Evolutionary conservation across 1,140 invertebrate genomes (phyloP), one percentile per base, ranked within the genome.

Genomic region (Elymnias hypermnestra): DNA sequence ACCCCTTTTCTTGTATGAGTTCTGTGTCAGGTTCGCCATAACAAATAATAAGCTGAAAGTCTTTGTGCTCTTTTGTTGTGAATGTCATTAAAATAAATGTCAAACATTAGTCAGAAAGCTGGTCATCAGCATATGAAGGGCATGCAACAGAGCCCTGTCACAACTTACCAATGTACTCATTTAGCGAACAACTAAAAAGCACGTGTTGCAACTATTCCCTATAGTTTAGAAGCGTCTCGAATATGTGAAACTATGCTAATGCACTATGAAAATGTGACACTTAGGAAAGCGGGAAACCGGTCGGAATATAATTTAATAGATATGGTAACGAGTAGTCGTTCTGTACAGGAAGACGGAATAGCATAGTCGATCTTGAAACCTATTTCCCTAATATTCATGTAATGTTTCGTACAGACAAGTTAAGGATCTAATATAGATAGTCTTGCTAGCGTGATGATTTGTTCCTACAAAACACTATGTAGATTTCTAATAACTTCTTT

Each of bases 211-310:
- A 46, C 42, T 17, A 12, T 26, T 25, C 17, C 49, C 37, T 37
- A 38, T 22, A 37, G 64, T 56, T 53, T 48, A 53, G 56, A 50
- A 65, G 53, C 55, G 62, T 61, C 51, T 61, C 61, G 33, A 77
- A 76, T 76, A 72, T 57, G 72, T 72, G 66, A 78, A 81, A 78
- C 54, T 57, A 57, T 61, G 63, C 60, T 67, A 64, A 66, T 63
- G 37, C 17, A 41, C 26, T 40, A 47, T 28, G 36, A 36, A 39
- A 55, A 39, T 39, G 22, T 55, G 51, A 48, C 56, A 59, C 33
- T 53, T 28, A 28, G 47, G 50, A 57, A 51, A 52, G 46, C 41
- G 37, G 50, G 29, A 53, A 61, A 62, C 53, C 43, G 50, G 43
- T 33, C 33, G 17, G 29, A 17, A 37, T 10, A 47, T 44, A 33